These are phyloP conservation scores for Polymixis lichenea DNA, from an alignment of 2,888 invertebrate species.

Conservation along the genomic window DNA sequence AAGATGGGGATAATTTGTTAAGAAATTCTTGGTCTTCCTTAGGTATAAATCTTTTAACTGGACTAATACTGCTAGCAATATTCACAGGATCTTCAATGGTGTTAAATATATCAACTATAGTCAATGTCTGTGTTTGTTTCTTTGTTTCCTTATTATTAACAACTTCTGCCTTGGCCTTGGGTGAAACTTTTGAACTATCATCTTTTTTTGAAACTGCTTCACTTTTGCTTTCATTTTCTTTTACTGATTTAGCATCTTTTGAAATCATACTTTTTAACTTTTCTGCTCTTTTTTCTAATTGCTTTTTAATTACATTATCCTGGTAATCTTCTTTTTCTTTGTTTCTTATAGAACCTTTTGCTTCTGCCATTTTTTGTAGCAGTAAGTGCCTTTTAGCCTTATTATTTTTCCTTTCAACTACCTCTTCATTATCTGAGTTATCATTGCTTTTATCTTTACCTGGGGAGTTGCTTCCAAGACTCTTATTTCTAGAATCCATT, in stretches of 20 bases:
- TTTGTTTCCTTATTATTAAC: slow-evolving; percentile 51
- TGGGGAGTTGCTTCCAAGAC: slow-evolving; percentile 91
- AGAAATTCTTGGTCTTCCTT: slow-evolving; percentile 87
- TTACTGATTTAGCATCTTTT: slow-evolving; percentile 71
- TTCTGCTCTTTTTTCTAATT: slow-evolving; percentile 91
- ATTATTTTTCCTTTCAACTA: slow-evolving; percentile 74
- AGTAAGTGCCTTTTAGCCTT: slow-evolving; percentile 88
- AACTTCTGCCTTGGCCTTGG: slow-evolving; percentile 27
- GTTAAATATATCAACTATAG: slow-evolving; percentile 78
- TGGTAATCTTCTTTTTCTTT: slow-evolving; percentile 90
- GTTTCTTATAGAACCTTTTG: slow-evolving; percentile 91
- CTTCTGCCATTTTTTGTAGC: slow-evolving; percentile 92
- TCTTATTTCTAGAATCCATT: slow-evolving; percentile 92
- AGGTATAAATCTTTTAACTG: slow-evolving; percentile 68
- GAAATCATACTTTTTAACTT: slow-evolving; percentile 88
- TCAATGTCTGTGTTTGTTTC: slow-evolving; percentile 69
- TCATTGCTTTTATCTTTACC: slow-evolving; percentile 87
- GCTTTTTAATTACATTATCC: slow-evolving; percentile 89
- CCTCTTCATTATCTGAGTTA: slow-evolving; percentile 72
- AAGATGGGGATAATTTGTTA: slow-evolving; percentile 89
- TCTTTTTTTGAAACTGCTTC: slow-evolving; percentile 34
- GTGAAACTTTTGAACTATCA: slow-evolving; percentile 30
- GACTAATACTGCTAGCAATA: slow-evolving; percentile 41
- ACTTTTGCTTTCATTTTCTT: slow-evolving; percentile 54
- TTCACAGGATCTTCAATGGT: slow-evolving; percentile 65